Base-by-base conservation (phyloP, 2,113 vertebrate species). In the Zosterops lateralis region DNA sequence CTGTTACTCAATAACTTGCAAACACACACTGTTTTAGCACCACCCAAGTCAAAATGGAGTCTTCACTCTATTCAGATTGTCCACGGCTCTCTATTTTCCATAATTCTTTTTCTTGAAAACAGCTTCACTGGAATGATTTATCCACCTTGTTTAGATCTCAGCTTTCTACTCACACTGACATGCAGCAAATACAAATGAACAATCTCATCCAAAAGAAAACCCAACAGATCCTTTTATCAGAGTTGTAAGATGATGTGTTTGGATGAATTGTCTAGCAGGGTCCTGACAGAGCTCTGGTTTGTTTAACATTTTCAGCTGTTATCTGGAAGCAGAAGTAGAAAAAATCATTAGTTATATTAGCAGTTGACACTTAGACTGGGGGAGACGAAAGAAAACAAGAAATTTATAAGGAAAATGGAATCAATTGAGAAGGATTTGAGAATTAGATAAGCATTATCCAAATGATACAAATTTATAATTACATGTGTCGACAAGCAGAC, bases 291-390 rank as follows among this genome's bases (percentile, higher is more conserved):
- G 36, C 58, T 80, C 75, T 84, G 61, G 45, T 92, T 93, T 92
- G 88, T 91, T 97, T 86, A 94, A 94, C 7, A 32, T 73, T 96
- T 96, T 93, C 62, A 78, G 48, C 44, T 68, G 80, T 78, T 87
- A 92, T 95, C 83, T 84, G 72, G 90, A 90, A 96, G 75, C 31
- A 88, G 83, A 88, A 86, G 40, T 87, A 91, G 64, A 87, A 87
- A 90, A 93, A 93, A 36, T 17, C 62, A 96, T 94, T 71, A 90
- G 58, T 89, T 90, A 65, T 65, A 78, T 47, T 78, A 85, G 61
- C 61, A 84, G 36, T 42, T 90, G 85, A 87, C 87, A 90, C 45
- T 14, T 57, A 75, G 56, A 71, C 32, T 14, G 8, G 20, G 36
- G n/a, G 47, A 84, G 42, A 54, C 1, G 1, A 70, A 36, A 32